These are phyloP conservation scores for Latrodectus elegans DNA, from an alignment of 2,888 invertebrate species.

Conservation along the genomic window DNA sequence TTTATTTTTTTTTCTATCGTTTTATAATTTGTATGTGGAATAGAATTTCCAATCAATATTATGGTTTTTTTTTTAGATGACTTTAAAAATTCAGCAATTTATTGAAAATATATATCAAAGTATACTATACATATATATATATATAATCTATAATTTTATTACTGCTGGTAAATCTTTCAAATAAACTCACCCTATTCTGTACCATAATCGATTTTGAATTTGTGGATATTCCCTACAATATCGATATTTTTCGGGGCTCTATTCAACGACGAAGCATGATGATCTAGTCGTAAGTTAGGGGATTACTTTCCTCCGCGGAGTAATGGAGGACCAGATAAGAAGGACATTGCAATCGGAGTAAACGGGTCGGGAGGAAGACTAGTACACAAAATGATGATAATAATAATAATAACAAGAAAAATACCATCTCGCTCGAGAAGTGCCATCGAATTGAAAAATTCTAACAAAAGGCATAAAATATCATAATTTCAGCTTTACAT, in stretches of 20 bases:
- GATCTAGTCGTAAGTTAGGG: slow-evolving; percentile 43
- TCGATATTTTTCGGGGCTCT: slow-evolving; percentile 26
- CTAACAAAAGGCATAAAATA: slow-evolving; percentile 32
- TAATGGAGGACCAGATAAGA: slow-evolving; percentile 50
- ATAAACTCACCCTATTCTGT: no score
- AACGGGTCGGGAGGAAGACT: slow-evolving; percentile 26
- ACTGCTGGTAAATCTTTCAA: no score
- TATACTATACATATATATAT: no score
- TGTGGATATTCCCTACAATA: background rate
- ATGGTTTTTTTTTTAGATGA: no score
- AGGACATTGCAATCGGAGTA: slow-evolving; percentile 42
- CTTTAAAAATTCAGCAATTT: no score
- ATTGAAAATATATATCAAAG: no score
- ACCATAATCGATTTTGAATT: background rate
- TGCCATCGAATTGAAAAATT: slow-evolving; percentile 54
- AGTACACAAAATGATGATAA: slow-evolving; percentile 9
- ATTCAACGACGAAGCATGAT: slow-evolving; percentile 41
- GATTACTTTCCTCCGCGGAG: slow-evolving; percentile 57
- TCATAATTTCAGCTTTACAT: slow-evolving; percentile 40
- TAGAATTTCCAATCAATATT: no score
- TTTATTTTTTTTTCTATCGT: no score
- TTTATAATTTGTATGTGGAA: no score
- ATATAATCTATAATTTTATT: no score
- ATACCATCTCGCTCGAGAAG: slow-evolving; percentile 5
- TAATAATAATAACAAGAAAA: slow-evolving; percentile 5